Base-by-base conservation (phyloP, 1,140 invertebrate genomes). In the Drosophila tsacasi region DNA sequence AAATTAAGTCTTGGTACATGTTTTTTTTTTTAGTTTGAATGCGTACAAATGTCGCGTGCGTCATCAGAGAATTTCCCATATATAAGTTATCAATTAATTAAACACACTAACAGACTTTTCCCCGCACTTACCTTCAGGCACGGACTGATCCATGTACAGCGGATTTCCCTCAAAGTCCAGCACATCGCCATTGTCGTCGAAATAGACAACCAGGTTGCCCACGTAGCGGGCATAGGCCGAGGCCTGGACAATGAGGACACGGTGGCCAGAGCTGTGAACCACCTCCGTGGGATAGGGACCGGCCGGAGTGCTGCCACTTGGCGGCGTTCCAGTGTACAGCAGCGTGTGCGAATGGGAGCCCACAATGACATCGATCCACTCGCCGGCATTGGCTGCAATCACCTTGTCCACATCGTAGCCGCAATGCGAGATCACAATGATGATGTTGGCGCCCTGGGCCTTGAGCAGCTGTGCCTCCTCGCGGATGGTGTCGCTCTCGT, bases 301-400 rank as follows among this genome's bases (percentile, higher is more conserved):
- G 12, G 74, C 79, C 0, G 95, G 93, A 0, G 60, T 93, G 50
- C 96, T 95, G 0, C 92, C 93, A 5, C 94, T 95, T 0, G 95
- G 94, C 2, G 92, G 75, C 10, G 79, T 89, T 32, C 95, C 95
- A 2, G 93, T 94, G 85, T 94, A 97, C 0, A 97, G 93, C 72
- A 98, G 95, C 0, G 96, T 96, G 83, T 98, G 97, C 6, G 96
- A 96, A 85, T 98, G 97, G n/a, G 96, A 97, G 15, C 97, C 97
- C 25, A 98, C 96, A 68, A 98, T 97, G 2, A 97, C 95, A 66
- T 96, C 96, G 39, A 98, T 95, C 46, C 96, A 93, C 32, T 94
- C 93, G 35, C 94, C 95, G 39, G 94, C 94, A 32, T 94, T 93
- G 17, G 79, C 77, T 0, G 97, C 97, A 63, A 98, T 96, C 61